These are phyloP conservation scores for Drosophila macrospina DNA, from an alignment of 2,888 invertebrate genomes.

Conservation along the genomic window DNA sequence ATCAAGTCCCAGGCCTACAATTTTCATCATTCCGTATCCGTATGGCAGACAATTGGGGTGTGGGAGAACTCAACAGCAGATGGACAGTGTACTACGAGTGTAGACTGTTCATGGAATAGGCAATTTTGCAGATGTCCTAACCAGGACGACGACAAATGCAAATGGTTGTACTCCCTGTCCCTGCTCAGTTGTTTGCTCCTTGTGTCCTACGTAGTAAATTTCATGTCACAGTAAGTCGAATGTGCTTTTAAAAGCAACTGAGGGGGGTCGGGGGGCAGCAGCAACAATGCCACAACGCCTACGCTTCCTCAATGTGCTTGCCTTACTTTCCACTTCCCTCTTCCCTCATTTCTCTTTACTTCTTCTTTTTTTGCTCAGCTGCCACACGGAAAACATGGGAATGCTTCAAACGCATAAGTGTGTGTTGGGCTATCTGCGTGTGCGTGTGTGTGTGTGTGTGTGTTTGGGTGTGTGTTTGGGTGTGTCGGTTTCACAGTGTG, in stretches of 20 bases:
- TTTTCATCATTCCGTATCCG: constrained; percentile 25
- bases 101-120: constrained; percentile 32
- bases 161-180: constrained; percentile 25
- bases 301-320: constrained; percentile 17
- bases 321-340: constrained; percentile 8
- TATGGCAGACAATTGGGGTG: constrained; percentile 16
- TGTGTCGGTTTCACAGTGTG: constrained; percentile 40
- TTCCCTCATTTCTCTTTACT: background rate
- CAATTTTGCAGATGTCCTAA: constrained; percentile 60
- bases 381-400: constrained; percentile 40
- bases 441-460: constrained; percentile 11
- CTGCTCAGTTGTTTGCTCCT: constrained; percentile 21
- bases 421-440: background rate
- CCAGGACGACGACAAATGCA: constrained; percentile 51
- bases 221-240: constrained; percentile 69
- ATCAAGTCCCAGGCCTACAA: constrained; percentile 29
- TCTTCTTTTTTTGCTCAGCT: constrained; percentile 27
- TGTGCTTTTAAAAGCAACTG: constrained; percentile 63
- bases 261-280: constrained; percentile 32
- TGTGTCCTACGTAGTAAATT: constrained; percentile 65
- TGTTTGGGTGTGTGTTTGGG: background rate
- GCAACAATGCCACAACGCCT: constrained; percentile 44
- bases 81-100: constrained; percentile 10
- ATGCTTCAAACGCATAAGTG: constrained; percentile 14
- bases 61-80: constrained; percentile 8